A percentile compares a stretch with the other conserved stretches of the same genome.
These are phyloP conservation scores for Polypedilum vanderplanki DNA, from an alignment of 1,140 invertebrate species.

Conservation along the genomic window DNA sequence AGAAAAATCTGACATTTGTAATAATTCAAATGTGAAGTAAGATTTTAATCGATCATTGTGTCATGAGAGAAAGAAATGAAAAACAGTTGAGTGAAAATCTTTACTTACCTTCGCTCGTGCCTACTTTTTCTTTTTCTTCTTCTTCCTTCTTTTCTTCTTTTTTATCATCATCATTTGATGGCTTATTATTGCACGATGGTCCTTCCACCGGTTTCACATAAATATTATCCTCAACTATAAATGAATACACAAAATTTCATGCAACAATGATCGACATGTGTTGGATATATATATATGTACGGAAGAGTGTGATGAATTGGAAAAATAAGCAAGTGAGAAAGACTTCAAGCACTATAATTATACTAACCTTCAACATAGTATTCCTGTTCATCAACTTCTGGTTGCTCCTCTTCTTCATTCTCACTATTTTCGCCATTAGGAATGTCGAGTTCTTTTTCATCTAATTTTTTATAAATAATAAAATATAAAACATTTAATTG, in stretches of 20 bases:
- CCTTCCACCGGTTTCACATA: constrained; percentile 20
- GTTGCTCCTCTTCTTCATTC: constrained; percentile 42
- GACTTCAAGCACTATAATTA: not conserved
- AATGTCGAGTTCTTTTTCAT: constrained; percentile 13
- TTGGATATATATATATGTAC: not conserved
- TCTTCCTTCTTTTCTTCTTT: not conserved
- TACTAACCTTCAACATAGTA: constrained; percentile 29
- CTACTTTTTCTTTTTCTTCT: not conserved
- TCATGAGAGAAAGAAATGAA: constrained; percentile 7
- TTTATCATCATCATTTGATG: not conserved
- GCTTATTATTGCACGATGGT: not conserved
- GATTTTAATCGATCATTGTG: constrained; percentile 1
- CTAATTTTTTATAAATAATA: not conserved
- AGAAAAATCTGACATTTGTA: not conserved
- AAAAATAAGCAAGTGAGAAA: not conserved
- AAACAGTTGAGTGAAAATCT: constrained; percentile 2
- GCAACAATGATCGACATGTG: constrained; percentile 10
- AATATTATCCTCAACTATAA: constrained; percentile 24
- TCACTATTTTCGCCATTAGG: constrained; percentile 37
- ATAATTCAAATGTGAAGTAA: not conserved
- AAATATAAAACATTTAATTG: no score
- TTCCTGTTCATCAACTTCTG: constrained; percentile 22
- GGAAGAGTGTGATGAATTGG: not conserved
- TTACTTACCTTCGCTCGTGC: constrained; percentile 11
- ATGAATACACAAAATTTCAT: not conserved